These are phyloP conservation scores for Cheilosia variabilis DNA, from an alignment of 2,888 invertebrate genomes.

Conservation along the genomic window DNA sequence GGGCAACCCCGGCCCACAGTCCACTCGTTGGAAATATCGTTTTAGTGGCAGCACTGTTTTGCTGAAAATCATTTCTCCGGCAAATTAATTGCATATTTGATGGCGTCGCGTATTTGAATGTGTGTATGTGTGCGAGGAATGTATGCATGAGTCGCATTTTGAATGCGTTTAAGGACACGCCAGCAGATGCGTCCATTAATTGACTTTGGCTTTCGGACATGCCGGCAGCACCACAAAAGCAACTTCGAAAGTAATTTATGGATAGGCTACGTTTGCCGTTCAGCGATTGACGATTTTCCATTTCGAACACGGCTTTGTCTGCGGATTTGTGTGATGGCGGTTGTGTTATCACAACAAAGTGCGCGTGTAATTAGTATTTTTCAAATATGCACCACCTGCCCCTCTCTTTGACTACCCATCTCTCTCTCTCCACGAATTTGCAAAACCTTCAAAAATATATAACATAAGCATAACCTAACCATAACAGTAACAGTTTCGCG, in stretches of 20 bases:
- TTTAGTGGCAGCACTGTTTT: conserved; percentile 29
- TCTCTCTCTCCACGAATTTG: conserved; percentile 5
- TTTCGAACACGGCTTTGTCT: conserved; percentile 26
- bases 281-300: conserved; percentile 60
- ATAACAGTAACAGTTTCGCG: no score
- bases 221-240: not conserved
- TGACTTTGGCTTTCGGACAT: conserved; percentile 47
- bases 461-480: no score
- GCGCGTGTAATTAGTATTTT: conserved; percentile 21
- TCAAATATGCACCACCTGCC: conserved; percentile 20
- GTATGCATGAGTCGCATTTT: conserved; percentile 43
- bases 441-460: conserved; percentile 6
- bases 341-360: not conserved
- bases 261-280: conserved; percentile 40
- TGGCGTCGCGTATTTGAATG: conserved; percentile 23
- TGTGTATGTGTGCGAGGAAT: not conserved
- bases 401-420: not conserved
- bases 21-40: conserved; percentile 34
- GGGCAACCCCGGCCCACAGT: not conserved
- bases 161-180: conserved; percentile 59
- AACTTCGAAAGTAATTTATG: conserved; percentile 63
- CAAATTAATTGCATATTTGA: conserved; percentile 73
- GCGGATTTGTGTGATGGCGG: conserved; percentile 2
- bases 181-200: conserved; percentile 62
- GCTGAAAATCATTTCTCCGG: conserved; percentile 27